Evolutionary conservation across 2,888 invertebrate genomes (phyloP).

Genomic region (Opisthograptis luteolata): DNA sequence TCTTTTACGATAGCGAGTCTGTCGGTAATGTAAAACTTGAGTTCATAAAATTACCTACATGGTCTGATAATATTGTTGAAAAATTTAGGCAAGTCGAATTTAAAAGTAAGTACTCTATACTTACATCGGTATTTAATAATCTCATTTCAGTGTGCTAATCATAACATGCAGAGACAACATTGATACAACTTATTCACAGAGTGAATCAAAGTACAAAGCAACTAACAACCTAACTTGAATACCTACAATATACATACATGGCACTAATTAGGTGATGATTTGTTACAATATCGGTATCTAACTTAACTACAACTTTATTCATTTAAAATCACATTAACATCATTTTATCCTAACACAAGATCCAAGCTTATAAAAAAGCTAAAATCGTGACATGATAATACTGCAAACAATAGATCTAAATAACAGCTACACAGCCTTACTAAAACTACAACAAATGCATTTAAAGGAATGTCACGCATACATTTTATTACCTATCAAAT

Average conservation of each 20-base stretch:
- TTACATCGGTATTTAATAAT: too few species aligned
- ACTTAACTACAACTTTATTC: not conserved
- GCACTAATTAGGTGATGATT: constrained; percentile 42
- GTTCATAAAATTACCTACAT: too few species aligned
- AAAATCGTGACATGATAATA: constrained; percentile 21
- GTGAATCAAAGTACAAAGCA: constrained; percentile 4
- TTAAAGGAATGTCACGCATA: constrained; percentile 19
- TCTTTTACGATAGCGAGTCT: too few species aligned
- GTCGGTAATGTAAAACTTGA: too few species aligned
- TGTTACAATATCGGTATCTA: constrained; percentile 16
- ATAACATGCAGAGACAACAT: too few species aligned
- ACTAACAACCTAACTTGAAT: constrained; percentile 37
- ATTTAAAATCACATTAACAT: constrained; percentile 8
- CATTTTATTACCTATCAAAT: constrained; percentile 2
- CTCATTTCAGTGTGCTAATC: too few species aligned
- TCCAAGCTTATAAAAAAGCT: not conserved
- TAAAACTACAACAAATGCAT: constrained; percentile 46
- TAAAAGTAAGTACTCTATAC: too few species aligned
- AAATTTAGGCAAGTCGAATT: too few species aligned
- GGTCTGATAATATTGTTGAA: too few species aligned
- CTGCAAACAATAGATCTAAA: constrained; percentile 18
- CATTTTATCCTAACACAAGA: not conserved
- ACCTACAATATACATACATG: constrained; percentile 51
- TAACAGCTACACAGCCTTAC: constrained; percentile 49
- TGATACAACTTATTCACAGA: too few species aligned